Percentiles rank a stretch among this genome's conserved stretches.
Evolutionary conservation across 2,113 vertebrate species (phyloP).

Genomic region (Lophotis ruficrista): DNA sequence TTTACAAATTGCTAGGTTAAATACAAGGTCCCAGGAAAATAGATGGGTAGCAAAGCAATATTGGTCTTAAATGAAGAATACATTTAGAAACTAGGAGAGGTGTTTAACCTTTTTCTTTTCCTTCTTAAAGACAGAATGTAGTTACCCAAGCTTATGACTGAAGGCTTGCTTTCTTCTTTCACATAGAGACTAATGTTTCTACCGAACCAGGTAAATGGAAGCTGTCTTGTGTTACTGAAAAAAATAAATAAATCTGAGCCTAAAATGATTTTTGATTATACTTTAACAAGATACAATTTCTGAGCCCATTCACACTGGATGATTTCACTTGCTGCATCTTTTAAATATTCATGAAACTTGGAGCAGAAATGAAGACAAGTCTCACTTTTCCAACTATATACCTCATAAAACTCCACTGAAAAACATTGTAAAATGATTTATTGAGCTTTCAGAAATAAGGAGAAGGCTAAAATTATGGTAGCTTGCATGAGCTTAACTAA

Average conservation of each 20-base stretch:
- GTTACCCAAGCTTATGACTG: not conserved
- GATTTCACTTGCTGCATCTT: constrained; percentile 46
- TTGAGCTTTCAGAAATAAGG: not conserved
- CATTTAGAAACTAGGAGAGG: not conserved
- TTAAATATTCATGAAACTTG: constrained; percentile 52
- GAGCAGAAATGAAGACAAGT: constrained; percentile 22
- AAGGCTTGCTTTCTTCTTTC: not conserved
- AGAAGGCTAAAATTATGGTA: not conserved
- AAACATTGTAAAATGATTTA: not conserved
- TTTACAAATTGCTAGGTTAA: not conserved
- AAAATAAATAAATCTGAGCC: not conserved
- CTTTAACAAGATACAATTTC: not conserved
- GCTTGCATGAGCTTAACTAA: not conserved
- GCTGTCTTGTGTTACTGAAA: not conserved
- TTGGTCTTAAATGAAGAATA: not conserved
- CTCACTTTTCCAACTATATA: not conserved
- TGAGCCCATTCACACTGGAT: constrained; percentile 4
- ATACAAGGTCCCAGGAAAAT: not conserved
- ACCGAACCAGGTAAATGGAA: constrained; percentile 6
- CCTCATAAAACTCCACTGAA: not conserved
- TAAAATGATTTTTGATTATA: constrained; percentile 13
- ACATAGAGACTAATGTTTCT: not conserved
- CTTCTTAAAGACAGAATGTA: not conserved
- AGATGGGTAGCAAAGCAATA: not conserved
- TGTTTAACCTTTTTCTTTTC: not conserved